These are phyloP conservation scores for Antigone vipio DNA, from an alignment of 2,113 vertebrate species.

Conservation along the genomic window DNA sequence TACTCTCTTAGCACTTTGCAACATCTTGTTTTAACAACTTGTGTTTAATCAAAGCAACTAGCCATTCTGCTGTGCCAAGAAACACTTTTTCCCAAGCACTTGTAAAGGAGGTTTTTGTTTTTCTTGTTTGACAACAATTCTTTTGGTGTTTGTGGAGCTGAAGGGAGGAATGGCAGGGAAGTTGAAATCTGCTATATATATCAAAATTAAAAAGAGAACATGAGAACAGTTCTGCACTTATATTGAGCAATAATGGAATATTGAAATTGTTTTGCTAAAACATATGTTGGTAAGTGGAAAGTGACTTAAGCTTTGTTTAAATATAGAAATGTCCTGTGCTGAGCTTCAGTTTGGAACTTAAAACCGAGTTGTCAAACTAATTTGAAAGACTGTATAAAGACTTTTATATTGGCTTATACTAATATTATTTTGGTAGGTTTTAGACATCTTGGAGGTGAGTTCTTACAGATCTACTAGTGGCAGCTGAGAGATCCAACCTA, in stretches of 20 bases:
- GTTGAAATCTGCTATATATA: neutral
- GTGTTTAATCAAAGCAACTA: slow-evolving; percentile 24
- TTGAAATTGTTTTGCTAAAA: neutral
- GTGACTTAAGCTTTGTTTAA: neutral
- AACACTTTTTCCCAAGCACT: neutral
- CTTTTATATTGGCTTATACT: neutral
- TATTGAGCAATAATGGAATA: neutral
- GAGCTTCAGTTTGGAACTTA: neutral
- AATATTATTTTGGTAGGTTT: neutral
- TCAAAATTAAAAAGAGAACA: neutral
- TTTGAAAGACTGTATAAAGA: neutral
- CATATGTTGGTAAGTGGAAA: neutral
- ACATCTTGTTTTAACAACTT: slow-evolving; percentile 19
- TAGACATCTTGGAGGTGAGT: neutral
- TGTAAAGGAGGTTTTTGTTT: neutral
- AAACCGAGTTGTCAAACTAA: neutral
- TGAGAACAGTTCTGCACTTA: neutral
- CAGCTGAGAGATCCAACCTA: neutral
- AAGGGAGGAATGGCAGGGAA: neutral
- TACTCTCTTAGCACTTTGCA: neutral
- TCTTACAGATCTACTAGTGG: neutral
- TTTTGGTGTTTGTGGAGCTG: neutral
- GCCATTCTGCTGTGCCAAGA: slow-evolving; percentile 6
- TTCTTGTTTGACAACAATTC: slow-evolving; percentile 3
- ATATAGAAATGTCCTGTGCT: neutral